These are phyloP conservation scores for Hermaeophaga mercurialis DNA, from an alignment of 2,888 invertebrate genomes.

Conservation along the genomic window DNA sequence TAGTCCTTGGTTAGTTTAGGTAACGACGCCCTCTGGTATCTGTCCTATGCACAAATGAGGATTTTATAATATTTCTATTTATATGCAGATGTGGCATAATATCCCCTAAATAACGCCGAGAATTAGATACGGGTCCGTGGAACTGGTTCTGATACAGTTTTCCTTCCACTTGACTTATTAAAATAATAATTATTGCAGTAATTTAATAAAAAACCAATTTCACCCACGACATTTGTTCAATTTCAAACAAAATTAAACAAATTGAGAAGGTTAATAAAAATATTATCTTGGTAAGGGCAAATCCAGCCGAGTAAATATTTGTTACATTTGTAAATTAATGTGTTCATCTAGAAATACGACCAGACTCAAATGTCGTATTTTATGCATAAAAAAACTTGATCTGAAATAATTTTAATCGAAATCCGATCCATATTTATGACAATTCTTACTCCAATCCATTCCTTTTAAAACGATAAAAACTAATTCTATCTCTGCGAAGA, in stretches of 20 bases:
- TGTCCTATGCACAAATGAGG: constrained; percentile 26
- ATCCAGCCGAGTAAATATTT: too few species aligned
- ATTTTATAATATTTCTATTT: constrained; percentile 51
- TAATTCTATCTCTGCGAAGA: too few species aligned
- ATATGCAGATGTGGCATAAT: constrained; percentile 49
- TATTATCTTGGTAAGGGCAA: too few species aligned
- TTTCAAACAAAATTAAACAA: not conserved
- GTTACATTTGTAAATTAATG: too few species aligned
- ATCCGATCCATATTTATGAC: too few species aligned
- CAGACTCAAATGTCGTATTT: too few species aligned
- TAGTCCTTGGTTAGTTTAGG: constrained; percentile 13
- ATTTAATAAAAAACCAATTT: constrained; percentile 9
- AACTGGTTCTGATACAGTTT: constrained; percentile 42
- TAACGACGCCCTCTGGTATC: constrained; percentile 26
- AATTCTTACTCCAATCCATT: too few species aligned
- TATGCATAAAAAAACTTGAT: too few species aligned
- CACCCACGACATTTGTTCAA: not conserved
- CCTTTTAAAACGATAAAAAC: too few species aligned
- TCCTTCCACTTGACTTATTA: constrained; percentile 16
- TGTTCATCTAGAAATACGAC: too few species aligned
- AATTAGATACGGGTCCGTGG: constrained; percentile 39
- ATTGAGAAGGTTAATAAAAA: too few species aligned
- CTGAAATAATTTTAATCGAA: too few species aligned
- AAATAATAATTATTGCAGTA: constrained; percentile 17
- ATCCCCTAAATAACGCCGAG: constrained; percentile 39